Evolutionary conservation across 92 coral and sea anemone genomes (phyloP).

Genomic region (Zoanthus sansibaricus): DNA sequence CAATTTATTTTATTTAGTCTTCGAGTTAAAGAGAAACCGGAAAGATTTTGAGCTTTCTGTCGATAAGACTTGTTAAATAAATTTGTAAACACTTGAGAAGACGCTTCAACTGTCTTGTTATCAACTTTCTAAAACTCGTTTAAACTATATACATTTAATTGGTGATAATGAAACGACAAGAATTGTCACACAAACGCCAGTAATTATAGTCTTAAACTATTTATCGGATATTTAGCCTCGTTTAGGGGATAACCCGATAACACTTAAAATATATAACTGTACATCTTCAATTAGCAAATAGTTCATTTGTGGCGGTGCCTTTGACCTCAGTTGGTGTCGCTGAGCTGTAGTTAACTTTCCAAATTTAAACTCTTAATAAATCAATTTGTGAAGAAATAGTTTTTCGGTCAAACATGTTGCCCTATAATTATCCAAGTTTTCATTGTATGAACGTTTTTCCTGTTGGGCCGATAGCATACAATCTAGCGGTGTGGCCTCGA

Average conservation of each 20-base stretch:
- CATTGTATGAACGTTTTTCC: constrained; percentile 21
- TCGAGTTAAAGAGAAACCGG: neutral
- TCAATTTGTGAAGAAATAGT: neutral
- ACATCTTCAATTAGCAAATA: neutral
- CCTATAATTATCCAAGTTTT: constrained; percentile 26
- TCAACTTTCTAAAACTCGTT: constrained; percentile 20
- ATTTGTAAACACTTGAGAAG: constrained; percentile 36
- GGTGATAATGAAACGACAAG: constrained; percentile 5
- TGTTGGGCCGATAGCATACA: neutral
- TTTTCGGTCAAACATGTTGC: constrained; percentile 1
- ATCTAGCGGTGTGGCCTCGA: constrained; percentile 53
- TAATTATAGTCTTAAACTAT: neutral
- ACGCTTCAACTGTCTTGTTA: constrained; percentile 12
- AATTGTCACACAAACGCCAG: neutral
- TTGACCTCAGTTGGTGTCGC: constrained; percentile 15
- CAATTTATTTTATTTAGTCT: neutral
- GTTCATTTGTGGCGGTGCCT: neutral
- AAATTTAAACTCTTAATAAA: neutral
- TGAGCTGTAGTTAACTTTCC: constrained; percentile 1
- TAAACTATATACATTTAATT: neutral
- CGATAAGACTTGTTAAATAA: constrained; percentile 10
- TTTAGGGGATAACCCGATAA: constrained; percentile 9
- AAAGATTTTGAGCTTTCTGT: neutral
- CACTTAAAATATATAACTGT: neutral
- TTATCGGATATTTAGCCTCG: constrained; percentile 15